Conservation (phyloP, 2,797 vertebrate genomes). For the Aldrovandia affinis region DNA sequence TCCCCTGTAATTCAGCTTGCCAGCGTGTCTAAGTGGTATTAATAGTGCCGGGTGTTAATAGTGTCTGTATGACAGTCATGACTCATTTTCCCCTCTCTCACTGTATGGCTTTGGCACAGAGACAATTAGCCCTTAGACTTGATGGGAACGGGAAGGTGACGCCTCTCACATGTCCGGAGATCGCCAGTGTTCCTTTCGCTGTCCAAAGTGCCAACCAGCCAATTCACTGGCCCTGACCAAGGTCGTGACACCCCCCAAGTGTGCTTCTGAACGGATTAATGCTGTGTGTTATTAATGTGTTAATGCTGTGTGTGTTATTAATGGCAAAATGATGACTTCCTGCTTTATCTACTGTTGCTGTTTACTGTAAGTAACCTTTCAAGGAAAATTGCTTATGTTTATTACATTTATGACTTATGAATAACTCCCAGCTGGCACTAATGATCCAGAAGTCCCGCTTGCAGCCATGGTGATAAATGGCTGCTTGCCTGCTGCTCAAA, state of each 20-base stretch:
- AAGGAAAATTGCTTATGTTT: no score
- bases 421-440: no score
- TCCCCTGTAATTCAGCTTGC: slow-evolving; percentile 40
- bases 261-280: not conserved
- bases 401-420: no score
- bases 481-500: no score
- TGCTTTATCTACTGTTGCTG: no score
- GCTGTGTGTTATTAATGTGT: not conserved
- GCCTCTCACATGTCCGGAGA: not conserved
- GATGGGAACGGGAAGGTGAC: not conserved
- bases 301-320: not conserved
- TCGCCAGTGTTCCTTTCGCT: not conserved
- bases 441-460: no score
- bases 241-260: not conserved
- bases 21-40: not conserved
- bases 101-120: not conserved
- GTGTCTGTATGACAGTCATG: not conserved
- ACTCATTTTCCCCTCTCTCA: not conserved
- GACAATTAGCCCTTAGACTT: not conserved
- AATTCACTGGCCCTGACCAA: not conserved
- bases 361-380: no score
- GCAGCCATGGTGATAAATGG: no score
- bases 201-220: not conserved
- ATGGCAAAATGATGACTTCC: not conserved
- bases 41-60: not conserved